A percentile compares a stretch with the other conserved stretches of the same genome.
These are phyloP conservation scores for Corynorhinus townsendii DNA, from an alignment of 2,113 vertebrate genomes.

Conservation along the genomic window DNA sequence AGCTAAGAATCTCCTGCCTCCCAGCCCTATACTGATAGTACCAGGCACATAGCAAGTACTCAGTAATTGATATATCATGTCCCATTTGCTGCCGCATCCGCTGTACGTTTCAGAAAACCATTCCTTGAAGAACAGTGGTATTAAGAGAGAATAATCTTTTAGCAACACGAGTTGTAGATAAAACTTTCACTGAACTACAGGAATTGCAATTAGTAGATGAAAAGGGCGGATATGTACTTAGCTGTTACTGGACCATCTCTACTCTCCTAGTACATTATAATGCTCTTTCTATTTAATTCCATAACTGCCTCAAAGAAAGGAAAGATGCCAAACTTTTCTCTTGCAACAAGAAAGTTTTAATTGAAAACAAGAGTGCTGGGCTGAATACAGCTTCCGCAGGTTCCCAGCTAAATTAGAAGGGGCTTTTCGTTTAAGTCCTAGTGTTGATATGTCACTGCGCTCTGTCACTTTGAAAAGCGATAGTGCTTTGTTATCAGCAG, in stretches of 20 bases:
- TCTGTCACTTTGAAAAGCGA: slow-evolving; percentile 79
- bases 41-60: background rate
- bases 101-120: background rate
- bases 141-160: background rate
- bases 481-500: slow-evolving; percentile 80
- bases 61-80: background rate
- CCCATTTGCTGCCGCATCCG: background rate
- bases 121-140: background rate
- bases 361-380: slow-evolving; percentile 75
- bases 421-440: slow-evolving; percentile 79
- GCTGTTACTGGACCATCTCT: background rate
- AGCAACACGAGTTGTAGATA: background rate
- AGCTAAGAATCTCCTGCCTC: background rate
- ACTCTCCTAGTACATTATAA: background rate
- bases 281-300: background rate
- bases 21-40: accelerated
- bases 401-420: slow-evolving; percentile 81
- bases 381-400: slow-evolving; percentile 75
- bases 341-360: slow-evolving; percentile 78
- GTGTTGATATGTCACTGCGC: slow-evolving; percentile 81
- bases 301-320: slow-evolving; percentile 4
- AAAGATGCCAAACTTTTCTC: slow-evolving; percentile 66
- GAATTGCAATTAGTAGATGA: background rate
- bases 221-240: background rate
- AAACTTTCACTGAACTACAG: background rate